Evolutionary conservation across 2,888 invertebrate genomes (phyloP).

Genomic region (Caenorhabditis doughertyi): DNA sequence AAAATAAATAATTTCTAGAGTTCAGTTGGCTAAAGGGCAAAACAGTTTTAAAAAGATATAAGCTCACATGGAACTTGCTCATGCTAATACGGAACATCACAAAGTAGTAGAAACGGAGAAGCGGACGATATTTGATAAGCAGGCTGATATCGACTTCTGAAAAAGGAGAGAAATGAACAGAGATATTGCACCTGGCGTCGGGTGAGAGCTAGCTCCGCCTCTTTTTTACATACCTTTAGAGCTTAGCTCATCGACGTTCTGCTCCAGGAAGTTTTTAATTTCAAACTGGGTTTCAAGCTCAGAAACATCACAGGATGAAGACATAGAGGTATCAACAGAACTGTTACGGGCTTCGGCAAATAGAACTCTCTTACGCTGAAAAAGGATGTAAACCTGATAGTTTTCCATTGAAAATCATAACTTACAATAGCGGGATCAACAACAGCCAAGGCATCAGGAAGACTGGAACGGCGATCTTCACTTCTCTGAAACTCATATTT

Average conservation of each 20-base stretch:
- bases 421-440: constrained; percentile 51
- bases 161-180: not conserved
- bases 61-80: constrained; percentile 65
- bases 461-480: constrained; percentile 51
- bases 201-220: not conserved
- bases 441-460: constrained; percentile 38
- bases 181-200: not conserved
- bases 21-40: not conserved
- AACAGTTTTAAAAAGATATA: not conserved
- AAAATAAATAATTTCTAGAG: constrained; percentile 3
- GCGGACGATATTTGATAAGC: constrained; percentile 72
- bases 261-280: constrained; percentile 56
- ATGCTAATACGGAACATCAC: constrained; percentile 71
- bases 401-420: not conserved
- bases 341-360: constrained; percentile 54
- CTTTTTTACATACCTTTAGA: constrained; percentile 32
- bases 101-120: constrained; percentile 76
- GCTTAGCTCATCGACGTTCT: constrained; percentile 53
- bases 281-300: constrained; percentile 58
- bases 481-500: constrained; percentile 34
- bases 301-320: constrained; percentile 52
- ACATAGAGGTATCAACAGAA: constrained; percentile 58
- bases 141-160: constrained; percentile 67
- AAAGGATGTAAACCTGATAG: too few relatives aligned
- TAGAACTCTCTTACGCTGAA: constrained; percentile 55